Percentiles rank a stretch among this genome's conserved stretches.
phyloP scores from a whole-genome alignment of 2,888 invertebrate genomes.

The Barypeithes pellucidus region DNA sequence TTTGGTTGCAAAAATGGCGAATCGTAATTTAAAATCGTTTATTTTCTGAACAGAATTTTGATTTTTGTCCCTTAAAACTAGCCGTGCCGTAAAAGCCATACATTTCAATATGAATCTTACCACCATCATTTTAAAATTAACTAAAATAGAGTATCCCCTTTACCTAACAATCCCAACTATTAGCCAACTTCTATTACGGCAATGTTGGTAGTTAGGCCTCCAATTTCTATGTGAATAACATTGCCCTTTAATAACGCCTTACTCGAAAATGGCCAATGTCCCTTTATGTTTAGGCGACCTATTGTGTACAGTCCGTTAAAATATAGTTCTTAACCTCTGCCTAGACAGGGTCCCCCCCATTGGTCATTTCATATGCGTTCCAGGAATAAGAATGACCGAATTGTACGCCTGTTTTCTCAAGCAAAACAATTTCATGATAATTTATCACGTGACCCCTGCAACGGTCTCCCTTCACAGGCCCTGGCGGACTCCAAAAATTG shows the following conservation, averaged over 20 bases:
- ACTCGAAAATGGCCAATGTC: constrained; percentile 38
- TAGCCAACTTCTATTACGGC: constrained; percentile 43
- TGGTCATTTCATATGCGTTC: constrained; percentile 45
- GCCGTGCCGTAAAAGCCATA: too few species aligned
- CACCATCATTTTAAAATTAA: constrained; percentile 4
- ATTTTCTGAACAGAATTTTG: too few species aligned
- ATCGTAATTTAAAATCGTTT: too few species aligned
- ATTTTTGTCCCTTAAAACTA: too few species aligned
- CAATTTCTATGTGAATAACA: constrained; percentile 30
- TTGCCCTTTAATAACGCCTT: constrained; percentile 41
- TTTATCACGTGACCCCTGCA: constrained; percentile 45
- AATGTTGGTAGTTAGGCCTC: constrained; percentile 32
- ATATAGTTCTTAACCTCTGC: constrained; percentile 40
- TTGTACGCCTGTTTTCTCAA: constrained; percentile 43
- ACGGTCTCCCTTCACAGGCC: constrained; percentile 10
- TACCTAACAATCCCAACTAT: constrained; percentile 26
- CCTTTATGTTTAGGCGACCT: constrained; percentile 35
- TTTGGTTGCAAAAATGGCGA: too few species aligned
- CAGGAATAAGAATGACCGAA: constrained; percentile 41
- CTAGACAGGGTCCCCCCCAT: constrained; percentile 39
- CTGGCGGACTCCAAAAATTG: constrained; percentile 33
- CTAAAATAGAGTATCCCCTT: not conserved
- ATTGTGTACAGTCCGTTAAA: constrained; percentile 42
- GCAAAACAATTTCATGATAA: constrained; percentile 47
- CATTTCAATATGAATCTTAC: not conserved